These are phyloP conservation scores for Nothoprocta pentlandii DNA, from an alignment of 2,113 vertebrate species.

Conservation along the genomic window DNA sequence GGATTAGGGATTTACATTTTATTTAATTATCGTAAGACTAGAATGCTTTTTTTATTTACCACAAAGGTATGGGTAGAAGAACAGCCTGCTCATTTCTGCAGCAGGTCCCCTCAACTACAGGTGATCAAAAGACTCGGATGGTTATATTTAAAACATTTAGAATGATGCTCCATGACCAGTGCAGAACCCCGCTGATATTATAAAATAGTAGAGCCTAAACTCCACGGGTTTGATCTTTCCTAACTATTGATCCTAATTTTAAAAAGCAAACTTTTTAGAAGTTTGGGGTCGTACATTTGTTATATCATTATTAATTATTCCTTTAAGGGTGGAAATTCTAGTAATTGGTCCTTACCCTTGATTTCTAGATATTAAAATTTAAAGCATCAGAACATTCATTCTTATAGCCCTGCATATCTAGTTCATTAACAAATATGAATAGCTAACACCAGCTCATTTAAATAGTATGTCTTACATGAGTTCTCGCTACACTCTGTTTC, in stretches of 20 bases:
- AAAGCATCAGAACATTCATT: constrained; percentile 90
- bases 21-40: constrained; percentile 82
- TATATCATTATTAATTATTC: constrained; percentile 87
- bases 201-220: not conserved
- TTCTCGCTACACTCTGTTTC: constrained; percentile 99
- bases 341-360: constrained; percentile 90
- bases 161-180: constrained; percentile 51
- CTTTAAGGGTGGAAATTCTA: constrained; percentile 85
- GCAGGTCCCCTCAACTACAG: constrained; percentile 79
- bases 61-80: constrained; percentile 81
- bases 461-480: constrained; percentile 99
- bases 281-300: constrained; percentile 81
- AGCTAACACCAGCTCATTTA: constrained; percentile 97
- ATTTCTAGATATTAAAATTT: constrained; percentile 92
- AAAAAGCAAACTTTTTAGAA: constrained; percentile 80
- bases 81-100: constrained; percentile 70
- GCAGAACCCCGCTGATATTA: constrained; percentile 35
- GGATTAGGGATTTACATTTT: constrained; percentile 86
- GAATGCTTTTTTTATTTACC: constrained; percentile 80
- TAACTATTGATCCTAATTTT: constrained; percentile 78
- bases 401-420: constrained; percentile 92
- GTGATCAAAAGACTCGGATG: constrained; percentile 77
- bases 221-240: constrained; percentile 63
- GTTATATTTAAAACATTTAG: constrained; percentile 46
- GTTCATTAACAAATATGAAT: constrained; percentile 99